Conservation (phyloP, 2,888 invertebrate genomes). For the Philonicus albiceps region DNA sequence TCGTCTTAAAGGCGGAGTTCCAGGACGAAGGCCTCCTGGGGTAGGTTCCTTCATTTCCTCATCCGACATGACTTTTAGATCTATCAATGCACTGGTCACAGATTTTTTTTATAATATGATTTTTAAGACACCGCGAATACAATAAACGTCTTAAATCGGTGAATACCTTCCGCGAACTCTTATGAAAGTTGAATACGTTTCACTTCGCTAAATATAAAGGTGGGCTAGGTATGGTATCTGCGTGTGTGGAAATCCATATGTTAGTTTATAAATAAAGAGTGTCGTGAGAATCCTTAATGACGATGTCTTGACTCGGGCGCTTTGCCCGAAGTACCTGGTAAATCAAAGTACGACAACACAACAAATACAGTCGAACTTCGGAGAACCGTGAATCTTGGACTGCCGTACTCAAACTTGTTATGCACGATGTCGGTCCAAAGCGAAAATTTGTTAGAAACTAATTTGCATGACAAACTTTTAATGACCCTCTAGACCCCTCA, state of each 20-base stretch:
- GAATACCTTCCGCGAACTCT: not conserved
- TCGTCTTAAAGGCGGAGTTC: not conserved
- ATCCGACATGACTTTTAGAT: not conserved
- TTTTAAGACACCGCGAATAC: not conserved
- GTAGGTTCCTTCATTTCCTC: not conserved
- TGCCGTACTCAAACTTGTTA: not conserved
- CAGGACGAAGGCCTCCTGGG: not conserved
- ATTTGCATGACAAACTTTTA: slow-evolving; percentile 2
- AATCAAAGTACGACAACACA: not conserved
- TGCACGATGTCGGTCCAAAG: not conserved
- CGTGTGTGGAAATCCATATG: slow-evolving; percentile 15
- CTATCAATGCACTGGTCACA: not conserved
- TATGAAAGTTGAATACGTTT: not conserved
- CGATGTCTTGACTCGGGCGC: not conserved
- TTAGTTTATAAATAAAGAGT: not conserved
- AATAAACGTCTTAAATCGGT: not conserved
- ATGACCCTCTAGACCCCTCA: not conserved
- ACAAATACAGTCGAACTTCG: not conserved
- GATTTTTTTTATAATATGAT: not conserved
- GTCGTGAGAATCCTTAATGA: slow-evolving; percentile 17
- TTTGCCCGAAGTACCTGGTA: slow-evolving; percentile 8
- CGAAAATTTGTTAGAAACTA: not conserved
- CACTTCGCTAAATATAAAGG: not conserved
- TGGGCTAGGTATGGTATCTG: not conserved
- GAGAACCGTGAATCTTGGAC: not conserved